These are phyloP conservation scores for Callosobruchus maculatus DNA, from an alignment of 2,888 invertebrate species.

Conservation along the genomic window DNA sequence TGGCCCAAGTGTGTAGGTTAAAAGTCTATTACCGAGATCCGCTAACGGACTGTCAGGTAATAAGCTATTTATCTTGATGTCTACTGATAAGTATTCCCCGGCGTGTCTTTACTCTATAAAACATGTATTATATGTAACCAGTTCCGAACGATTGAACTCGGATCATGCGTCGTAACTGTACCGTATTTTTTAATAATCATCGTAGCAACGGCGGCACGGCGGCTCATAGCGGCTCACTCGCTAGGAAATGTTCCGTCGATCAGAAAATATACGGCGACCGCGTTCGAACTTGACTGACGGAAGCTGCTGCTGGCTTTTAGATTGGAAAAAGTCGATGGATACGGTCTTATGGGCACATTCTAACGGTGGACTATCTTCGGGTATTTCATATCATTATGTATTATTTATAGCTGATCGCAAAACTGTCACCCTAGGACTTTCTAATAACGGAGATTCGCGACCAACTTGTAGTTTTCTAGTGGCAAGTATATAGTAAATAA, in stretches of 20 bases:
- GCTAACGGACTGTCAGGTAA: slow-evolving; percentile 23
- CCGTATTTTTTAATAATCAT: not conserved
- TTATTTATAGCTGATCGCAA: not conserved
- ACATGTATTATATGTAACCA: slow-evolving; percentile 3
- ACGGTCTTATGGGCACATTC: not conserved
- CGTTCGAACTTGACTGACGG: not conserved
- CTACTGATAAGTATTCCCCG: slow-evolving; percentile 12
- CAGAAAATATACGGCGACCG: not conserved
- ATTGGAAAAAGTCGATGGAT: not conserved
- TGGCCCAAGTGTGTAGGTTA: slow-evolving; percentile 17
- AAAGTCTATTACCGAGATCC: slow-evolving; percentile 23
- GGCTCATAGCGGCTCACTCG: not conserved
- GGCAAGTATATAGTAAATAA: too few relatives aligned
- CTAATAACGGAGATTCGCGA: not conserved
- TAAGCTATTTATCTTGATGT: slow-evolving; percentile 22
- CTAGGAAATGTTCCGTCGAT: not conserved
- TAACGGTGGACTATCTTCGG: not conserved
- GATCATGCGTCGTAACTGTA: not conserved
- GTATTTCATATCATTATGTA: not conserved
- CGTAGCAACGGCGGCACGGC: not conserved
- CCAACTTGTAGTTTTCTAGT: too few relatives aligned
- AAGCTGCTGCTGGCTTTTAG: not conserved
- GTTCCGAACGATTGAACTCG: not conserved
- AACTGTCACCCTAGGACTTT: not conserved
- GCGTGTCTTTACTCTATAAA: slow-evolving; percentile 9